phyloP scores from a whole-genome alignment of 2,888 invertebrate species.

The Lasioglossum leucozonium region DNA sequence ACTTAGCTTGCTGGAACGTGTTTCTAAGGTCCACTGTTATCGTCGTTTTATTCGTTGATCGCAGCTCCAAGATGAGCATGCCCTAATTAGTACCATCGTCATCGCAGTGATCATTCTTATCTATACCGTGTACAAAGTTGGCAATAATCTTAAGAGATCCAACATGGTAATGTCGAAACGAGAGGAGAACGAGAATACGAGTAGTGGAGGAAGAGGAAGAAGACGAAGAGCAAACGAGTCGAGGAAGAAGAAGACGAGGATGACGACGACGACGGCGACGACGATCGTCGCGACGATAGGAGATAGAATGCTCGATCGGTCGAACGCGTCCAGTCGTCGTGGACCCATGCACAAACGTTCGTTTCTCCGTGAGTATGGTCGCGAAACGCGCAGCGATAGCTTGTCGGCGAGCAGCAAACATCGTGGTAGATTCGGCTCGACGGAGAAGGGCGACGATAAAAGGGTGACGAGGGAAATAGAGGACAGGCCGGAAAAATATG shows the following conservation, averaged over 20 bases:
- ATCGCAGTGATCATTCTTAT: slow-evolving; percentile 32
- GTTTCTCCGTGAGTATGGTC: slow-evolving; percentile 70
- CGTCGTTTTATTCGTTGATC: not conserved
- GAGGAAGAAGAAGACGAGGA: not conserved
- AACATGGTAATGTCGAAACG: slow-evolving; percentile 81
- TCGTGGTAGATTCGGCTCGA: not conserved
- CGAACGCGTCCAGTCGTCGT: slow-evolving; percentile 83
- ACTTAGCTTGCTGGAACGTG: not conserved
- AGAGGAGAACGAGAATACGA: slow-evolving; percentile 6
- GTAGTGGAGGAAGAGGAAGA: not conserved
- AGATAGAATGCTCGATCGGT: slow-evolving; percentile 82
- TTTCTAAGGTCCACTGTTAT: not conserved
- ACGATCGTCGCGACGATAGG: slow-evolving; percentile 74
- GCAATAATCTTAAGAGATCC: slow-evolving; percentile 84
- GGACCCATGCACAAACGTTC: slow-evolving; percentile 80
- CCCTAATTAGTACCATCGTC: slow-evolving; percentile 28
- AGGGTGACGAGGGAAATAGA: not conserved
- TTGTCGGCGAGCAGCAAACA: not conserved
- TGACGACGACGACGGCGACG: not conserved
- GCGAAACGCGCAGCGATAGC: not conserved
- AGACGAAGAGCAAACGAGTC: not conserved
- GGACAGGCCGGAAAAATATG: not conserved
- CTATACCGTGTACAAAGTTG: slow-evolving; percentile 84
- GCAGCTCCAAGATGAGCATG: not conserved
- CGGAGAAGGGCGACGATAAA: not conserved